phyloP scores from a whole-genome alignment of 2,113 vertebrate species.

The Zapus hudsonius region DNA sequence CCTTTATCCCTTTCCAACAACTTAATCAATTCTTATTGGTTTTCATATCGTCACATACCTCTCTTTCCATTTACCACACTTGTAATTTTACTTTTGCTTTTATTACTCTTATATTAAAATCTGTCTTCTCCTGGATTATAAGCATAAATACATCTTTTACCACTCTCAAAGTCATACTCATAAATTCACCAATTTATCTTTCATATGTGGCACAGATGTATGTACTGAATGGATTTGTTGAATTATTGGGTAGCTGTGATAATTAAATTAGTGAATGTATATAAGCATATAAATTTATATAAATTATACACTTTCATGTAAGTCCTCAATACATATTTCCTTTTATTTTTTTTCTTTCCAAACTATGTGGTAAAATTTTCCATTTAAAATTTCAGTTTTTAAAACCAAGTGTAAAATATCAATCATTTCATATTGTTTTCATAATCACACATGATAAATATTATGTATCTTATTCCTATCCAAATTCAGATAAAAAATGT shows the following conservation, averaged over 20 bases:
- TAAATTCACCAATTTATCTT: neutral
- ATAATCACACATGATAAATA: neutral
- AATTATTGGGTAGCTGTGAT: conserved; percentile 19
- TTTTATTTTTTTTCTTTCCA: neutral
- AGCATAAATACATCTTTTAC: neutral
- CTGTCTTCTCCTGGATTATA: neutral
- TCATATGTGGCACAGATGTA: neutral
- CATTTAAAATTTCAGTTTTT: conserved; percentile 5
- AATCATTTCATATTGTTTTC: neutral
- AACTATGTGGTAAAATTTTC: neutral
- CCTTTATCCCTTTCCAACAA: neutral
- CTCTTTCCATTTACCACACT: neutral
- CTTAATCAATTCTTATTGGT: neutral
- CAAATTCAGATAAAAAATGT: conserved; percentile 10
- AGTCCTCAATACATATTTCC: neutral
- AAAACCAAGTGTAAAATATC: conserved; percentile 32
- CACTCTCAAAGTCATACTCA: neutral
- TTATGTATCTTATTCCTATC: neutral
- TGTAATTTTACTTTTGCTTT: neutral
- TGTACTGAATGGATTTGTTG: neutral
- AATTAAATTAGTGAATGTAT: too few relatives aligned
- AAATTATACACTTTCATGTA: neutral
- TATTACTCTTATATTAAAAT: neutral
- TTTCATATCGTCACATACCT: neutral
- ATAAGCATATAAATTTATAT: neutral